Conservation (phyloP, 2,888 invertebrate species). For the Ophraella communa region DNA sequence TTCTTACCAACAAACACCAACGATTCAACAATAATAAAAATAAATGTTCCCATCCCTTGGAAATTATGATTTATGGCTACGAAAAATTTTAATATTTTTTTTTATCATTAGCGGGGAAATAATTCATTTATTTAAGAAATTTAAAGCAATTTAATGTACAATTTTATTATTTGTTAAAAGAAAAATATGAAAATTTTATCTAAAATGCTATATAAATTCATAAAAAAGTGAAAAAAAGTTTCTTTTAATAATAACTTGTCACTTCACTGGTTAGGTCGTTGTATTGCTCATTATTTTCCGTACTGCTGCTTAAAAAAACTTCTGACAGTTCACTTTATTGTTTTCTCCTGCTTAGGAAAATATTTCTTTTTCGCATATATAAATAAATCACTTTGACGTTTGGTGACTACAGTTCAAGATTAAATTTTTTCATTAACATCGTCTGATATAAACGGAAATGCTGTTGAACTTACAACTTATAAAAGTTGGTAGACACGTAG, state of each 20-base stretch:
- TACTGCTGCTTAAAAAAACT: background rate
- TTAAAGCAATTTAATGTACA: too few relatives aligned
- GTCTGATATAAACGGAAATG: background rate
- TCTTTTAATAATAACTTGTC: background rate
- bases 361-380: background rate
- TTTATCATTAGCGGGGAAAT: too few relatives aligned
- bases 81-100: background rate
- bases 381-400: conserved; percentile 5
- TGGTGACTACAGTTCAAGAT: background rate
- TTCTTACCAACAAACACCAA: background rate
- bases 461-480: too few relatives aligned
- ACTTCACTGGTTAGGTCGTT: background rate
- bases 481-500: too few relatives aligned
- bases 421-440: conserved; percentile 1
- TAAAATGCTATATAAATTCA: too few relatives aligned
- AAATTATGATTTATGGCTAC: conserved; percentile 1
- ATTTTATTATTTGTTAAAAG: too few relatives aligned
- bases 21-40: background rate
- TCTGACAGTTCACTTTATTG: conserved; percentile 8
- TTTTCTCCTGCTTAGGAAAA: conserved; percentile 1
- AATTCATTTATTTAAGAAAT: too few relatives aligned
- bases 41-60: background rate
- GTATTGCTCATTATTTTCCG: conserved; percentile 1
- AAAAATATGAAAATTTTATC: too few relatives aligned
- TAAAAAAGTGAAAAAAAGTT: too few relatives aligned